Evolutionary conservation across 2,888 invertebrate genomes (phyloP).

Genomic region (Cataglyphis albicans): DNA sequence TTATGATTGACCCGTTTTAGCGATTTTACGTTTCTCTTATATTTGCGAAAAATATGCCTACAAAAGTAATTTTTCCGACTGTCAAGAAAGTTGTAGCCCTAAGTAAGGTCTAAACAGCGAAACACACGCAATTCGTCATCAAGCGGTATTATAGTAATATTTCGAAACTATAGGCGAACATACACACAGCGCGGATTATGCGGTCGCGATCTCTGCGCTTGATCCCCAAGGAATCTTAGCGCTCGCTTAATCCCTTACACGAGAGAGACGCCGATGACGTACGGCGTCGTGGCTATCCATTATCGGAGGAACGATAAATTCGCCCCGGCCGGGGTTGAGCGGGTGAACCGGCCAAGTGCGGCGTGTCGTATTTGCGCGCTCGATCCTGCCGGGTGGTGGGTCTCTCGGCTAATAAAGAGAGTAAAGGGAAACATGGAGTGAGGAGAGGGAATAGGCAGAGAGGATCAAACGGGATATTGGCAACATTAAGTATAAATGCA

Average conservation of each 20-base stretch:
- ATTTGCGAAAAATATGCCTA: background rate
- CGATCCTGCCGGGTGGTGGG: slow-evolving; percentile 75
- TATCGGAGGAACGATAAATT: slow-evolving; percentile 76
- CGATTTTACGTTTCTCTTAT: background rate
- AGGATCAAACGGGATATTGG: slow-evolving; percentile 82
- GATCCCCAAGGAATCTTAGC: slow-evolving; percentile 63
- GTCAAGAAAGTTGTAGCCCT: background rate
- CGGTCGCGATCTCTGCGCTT: slow-evolving; percentile 62
- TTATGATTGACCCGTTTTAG: background rate
- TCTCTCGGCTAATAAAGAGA: slow-evolving; percentile 78
- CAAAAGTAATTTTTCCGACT: background rate
- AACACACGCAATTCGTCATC: background rate
- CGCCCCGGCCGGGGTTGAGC: slow-evolving; percentile 76
- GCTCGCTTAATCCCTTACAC: slow-evolving; percentile 61
- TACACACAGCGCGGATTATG: slow-evolving; percentile 36
- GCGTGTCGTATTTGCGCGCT: slow-evolving; percentile 72
- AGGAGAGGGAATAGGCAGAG: slow-evolving; percentile 56
- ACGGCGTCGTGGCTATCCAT: slow-evolving; percentile 79
- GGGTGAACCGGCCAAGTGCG: slow-evolving; percentile 74
- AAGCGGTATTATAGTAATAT: slow-evolving; percentile 29
- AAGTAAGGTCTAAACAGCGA: slow-evolving; percentile 2
- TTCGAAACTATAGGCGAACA: slow-evolving; percentile 35
- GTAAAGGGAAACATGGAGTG: slow-evolving; percentile 64
- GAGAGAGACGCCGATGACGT: slow-evolving; percentile 75
- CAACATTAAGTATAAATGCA: slow-evolving; percentile 83